These are phyloP conservation scores for Neolamprologus caudopunctatus DNA, from an alignment of 2,113 vertebrate genomes.

Conservation along the genomic window DNA sequence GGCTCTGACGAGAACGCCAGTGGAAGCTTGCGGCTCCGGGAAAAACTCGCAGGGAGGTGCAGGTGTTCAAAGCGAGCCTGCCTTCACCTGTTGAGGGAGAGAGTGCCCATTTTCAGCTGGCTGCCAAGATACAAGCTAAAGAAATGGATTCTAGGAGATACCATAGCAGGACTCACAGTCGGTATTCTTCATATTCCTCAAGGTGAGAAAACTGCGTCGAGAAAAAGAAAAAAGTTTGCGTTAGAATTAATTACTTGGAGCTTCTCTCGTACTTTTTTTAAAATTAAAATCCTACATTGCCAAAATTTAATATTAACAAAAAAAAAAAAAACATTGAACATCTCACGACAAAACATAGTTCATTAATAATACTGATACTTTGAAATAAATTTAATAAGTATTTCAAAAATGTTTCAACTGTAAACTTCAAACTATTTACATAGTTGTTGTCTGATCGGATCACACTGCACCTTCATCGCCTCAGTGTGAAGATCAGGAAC, in stretches of 20 bases:
- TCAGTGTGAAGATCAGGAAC: accelerated
- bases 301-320: not conserved
- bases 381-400: not conserved
- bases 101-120: conserved; percentile 81
- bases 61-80: conserved; percentile 70
- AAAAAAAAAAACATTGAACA: not conserved
- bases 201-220: conserved; percentile 58
- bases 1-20: conserved; percentile 51
- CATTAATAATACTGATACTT: not conserved
- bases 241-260: not conserved
- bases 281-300: not conserved
- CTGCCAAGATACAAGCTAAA: conserved; percentile 78
- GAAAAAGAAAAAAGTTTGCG: not conserved
- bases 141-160: conserved; percentile 84
- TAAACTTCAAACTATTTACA: not conserved
- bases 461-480: not conserved
- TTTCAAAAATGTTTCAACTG: not conserved
- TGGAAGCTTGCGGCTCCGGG: conserved; percentile 41
- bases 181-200: conserved; percentile 89
- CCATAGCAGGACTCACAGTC: conserved; percentile 81
- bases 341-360: not conserved
- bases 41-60: conserved; percentile 51
- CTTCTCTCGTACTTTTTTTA: accelerated
- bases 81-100: conserved; percentile 67
- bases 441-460: accelerated